phyloP scores from a whole-genome alignment of 2,888 invertebrate genomes.

The Pandemis cinnamomeana region DNA sequence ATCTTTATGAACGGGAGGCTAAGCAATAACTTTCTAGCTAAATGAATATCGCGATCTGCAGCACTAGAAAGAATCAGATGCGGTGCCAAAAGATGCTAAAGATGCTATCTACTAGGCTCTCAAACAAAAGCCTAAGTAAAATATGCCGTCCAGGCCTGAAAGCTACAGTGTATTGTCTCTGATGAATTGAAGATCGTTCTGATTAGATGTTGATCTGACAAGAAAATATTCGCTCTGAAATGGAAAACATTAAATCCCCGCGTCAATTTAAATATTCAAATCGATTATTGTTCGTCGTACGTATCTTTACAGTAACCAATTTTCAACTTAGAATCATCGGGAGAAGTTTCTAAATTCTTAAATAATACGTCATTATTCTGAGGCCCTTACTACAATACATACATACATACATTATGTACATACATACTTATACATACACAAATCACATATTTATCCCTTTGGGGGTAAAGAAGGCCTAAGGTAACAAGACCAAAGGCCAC shows the following conservation, averaged over 20 bases:
- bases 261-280: slow-evolving; percentile 29
- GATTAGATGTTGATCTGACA: slow-evolving; percentile 1
- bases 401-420: no score
- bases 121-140: not conserved
- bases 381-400: no score
- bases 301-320: slow-evolving; percentile 20
- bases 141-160: not conserved
- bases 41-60: no score
- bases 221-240: slow-evolving; percentile 3
- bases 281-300: slow-evolving; percentile 19
- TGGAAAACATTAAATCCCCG: not conserved
- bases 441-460: no score
- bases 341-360: not conserved
- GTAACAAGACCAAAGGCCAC: no score
- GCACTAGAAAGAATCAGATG: no score
- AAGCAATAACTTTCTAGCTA: no score
- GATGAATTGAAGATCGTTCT: slow-evolving; percentile 2
- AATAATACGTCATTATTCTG: no score
- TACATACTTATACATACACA: no score
- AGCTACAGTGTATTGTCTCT: slow-evolving; percentile 1
- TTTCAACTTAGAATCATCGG: slow-evolving; percentile 19
- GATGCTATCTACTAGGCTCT: not conserved
- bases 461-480: no score
- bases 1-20: no score
- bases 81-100: not conserved